Conservation (phyloP, 2,797 vertebrate genomes). For the Chrysolophus pictus region DNA sequence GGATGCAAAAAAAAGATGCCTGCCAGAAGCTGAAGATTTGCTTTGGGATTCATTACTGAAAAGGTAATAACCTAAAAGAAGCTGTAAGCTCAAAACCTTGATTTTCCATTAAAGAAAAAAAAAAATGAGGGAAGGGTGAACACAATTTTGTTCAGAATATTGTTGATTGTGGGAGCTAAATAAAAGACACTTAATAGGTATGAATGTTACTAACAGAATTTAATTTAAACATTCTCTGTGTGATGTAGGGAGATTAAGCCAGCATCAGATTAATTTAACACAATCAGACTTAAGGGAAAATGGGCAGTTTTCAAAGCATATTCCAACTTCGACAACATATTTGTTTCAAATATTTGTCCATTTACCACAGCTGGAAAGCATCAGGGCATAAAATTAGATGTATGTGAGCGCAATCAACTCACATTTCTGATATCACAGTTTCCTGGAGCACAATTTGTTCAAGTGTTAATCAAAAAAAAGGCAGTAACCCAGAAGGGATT, state of each 20-base stretch:
- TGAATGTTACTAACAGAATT: not conserved
- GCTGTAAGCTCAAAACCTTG: not conserved
- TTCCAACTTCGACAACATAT: not conserved
- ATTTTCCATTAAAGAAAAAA: not conserved
- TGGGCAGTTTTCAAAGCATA: not conserved
- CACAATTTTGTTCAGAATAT: not conserved
- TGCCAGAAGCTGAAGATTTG: not conserved
- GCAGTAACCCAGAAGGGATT: not conserved
- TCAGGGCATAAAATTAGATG: not conserved
- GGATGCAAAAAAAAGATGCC: not conserved
- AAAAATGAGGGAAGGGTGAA: not conserved
- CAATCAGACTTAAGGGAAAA: not conserved
- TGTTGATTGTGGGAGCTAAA: not conserved
- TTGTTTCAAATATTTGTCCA: not conserved
- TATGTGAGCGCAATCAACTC: not conserved
- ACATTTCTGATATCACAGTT: not conserved
- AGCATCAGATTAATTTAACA: not conserved
- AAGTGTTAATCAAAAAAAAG: not conserved
- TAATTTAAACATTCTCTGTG: not conserved
- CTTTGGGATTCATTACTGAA: not conserved
- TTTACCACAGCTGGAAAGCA: not conserved
- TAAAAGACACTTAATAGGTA: not conserved
- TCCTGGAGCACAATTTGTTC: not conserved
- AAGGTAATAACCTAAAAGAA: not conserved
- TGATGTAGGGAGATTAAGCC: not conserved